Evolutionary conservation across 2,113 vertebrate genomes (phyloP), one percentile per base, ranked within the genome.

Genomic region (Cairina moschata): DNA sequence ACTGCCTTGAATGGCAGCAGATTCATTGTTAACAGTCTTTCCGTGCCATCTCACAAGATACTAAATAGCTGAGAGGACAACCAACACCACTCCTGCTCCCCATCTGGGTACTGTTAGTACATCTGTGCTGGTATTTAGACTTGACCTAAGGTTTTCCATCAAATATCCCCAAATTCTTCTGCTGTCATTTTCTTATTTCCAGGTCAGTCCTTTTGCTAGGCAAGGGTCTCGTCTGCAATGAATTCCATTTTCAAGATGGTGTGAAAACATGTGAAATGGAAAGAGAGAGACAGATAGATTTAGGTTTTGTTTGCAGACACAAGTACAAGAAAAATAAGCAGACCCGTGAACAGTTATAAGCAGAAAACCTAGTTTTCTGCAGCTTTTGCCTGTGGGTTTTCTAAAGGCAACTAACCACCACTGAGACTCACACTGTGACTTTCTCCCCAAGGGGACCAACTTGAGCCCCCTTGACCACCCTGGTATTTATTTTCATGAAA

Each of bases 1-100:
- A 32, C 73, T 36, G 62, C 77, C 78, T 58, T 52, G 62, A 95
- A 87, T n/a, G 58, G 81, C 86, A 96, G 90, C 67, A 75, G 88
- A 88, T 68, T 72, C 94, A 78, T 90, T 88, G 75, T 74, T 81
- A 88, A n/a, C 26, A 7, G 34, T 42, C 88, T 79, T 79, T 75
- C 85, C 79, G 86, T 89, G 86, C 62, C 73, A 75, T 55, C 86
- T 92, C 91, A 92, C 72, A 75, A 81, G 65, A 52, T 52, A 55
- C 40, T 84, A 90, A 93, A 91, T 46, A 83, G 76, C 65, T 91
- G 76, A 75, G 80, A n/a, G 26, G 56, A 13, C 17, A 2, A 46
- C 17, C 42, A 34, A 4, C 40, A 40, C 31, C 15, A 60, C 66
- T 68, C 23, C 86, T 68, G 91, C 62, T 88, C 83, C 50, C 52